Evolutionary conservation across 1,140 invertebrate species (phyloP).

Genomic region (Colletes gigas): DNA sequence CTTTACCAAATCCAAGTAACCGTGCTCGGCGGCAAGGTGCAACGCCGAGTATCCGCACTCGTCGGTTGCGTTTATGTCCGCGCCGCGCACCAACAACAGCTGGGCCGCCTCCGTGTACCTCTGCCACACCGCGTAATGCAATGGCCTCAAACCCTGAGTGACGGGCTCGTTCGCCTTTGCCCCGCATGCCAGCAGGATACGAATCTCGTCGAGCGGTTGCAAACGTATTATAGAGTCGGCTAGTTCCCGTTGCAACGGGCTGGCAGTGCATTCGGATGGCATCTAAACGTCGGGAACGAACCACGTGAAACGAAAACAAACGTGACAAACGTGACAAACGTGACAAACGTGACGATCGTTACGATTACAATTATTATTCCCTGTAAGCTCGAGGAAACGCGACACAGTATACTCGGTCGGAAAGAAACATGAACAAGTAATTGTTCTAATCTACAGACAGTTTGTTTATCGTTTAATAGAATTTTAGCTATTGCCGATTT

Average conservation of each 20-base stretch:
- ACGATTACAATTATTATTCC: too few species aligned
- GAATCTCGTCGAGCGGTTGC: conserved; percentile 92
- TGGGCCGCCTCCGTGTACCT: conserved; percentile 90
- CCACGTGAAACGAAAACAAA: background rate
- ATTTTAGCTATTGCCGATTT: too few species aligned
- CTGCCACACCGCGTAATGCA: conserved; percentile 97
- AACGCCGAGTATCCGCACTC: conserved; percentile 95
- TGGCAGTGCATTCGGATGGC: conserved; percentile 87
- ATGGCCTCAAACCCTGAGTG: conserved; percentile 90
- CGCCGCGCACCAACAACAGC: conserved; percentile 88
- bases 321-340: too few species aligned
- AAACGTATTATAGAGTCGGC: conserved; percentile 94
- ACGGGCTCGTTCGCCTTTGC: conserved; percentile 90
- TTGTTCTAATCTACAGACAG: too few species aligned
- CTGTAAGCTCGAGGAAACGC: too few species aligned
- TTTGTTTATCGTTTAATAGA: too few species aligned
- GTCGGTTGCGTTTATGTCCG: conserved; percentile 92
- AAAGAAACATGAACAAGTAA: too few species aligned
- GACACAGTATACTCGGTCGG: too few species aligned
- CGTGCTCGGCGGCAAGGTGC: conserved; percentile 93
- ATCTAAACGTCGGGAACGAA: conserved; percentile 79
- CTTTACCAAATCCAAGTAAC: conserved; percentile 87
- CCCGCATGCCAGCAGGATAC: conserved; percentile 91
- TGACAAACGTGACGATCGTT: too few species aligned
- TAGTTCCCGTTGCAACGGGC: conserved; percentile 91